phyloP scores from a whole-genome alignment of 2,113 vertebrate species.

The Cacatua alba region DNA sequence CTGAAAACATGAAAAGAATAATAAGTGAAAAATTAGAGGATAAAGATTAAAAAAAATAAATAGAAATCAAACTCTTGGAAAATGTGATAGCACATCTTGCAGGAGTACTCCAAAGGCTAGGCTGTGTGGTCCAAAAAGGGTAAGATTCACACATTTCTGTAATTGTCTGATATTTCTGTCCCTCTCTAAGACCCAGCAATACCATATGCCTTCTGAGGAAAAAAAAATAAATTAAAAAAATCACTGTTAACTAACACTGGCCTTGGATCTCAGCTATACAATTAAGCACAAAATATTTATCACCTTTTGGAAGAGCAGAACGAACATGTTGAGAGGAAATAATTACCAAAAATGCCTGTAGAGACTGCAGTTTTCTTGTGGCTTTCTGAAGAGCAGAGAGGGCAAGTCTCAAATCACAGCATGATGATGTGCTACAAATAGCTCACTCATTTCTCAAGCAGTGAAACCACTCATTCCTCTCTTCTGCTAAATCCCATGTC shows the following conservation, averaged over 20 bases:
- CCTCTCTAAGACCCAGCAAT: background rate
- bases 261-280: background rate
- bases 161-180: background rate
- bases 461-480: background rate
- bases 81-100: background rate
- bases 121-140: background rate
- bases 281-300: background rate
- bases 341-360: background rate
- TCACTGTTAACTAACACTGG: background rate
- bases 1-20: background rate
- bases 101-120: background rate
- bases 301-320: background rate
- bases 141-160: background rate
- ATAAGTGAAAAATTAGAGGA: background rate
- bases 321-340: background rate
- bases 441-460: background rate
- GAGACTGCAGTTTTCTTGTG: background rate
- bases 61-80: background rate
- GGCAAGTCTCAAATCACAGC: background rate
- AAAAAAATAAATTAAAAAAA: background rate
- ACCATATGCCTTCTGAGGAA: background rate
- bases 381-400: background rate
- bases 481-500: background rate
- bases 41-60: background rate
- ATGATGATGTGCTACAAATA: background rate